Evolutionary conservation across 2,888 invertebrate species (phyloP), one percentile per base, ranked within the genome.

Genomic region (Hypena proboscidalis): DNA sequence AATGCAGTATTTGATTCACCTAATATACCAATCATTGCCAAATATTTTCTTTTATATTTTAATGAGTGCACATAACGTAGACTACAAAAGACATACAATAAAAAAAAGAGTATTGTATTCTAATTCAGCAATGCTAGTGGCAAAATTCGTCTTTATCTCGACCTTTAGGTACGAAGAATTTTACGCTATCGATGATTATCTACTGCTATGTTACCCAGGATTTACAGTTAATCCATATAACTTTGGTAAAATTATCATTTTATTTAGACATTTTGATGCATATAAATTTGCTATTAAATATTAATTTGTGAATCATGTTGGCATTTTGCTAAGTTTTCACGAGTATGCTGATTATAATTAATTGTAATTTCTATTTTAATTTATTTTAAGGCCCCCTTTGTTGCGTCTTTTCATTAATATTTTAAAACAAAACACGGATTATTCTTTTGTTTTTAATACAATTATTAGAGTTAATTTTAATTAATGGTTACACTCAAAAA

Each of bases 121-220:
- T 25, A 37, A 38, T 46, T 7, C 21, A 31, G 17, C 26, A 33
- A 33, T 21, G 32, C 43, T 25, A 29, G 4, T 22, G n/a, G 37
- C 46, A 55, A 43, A 36, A 47, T 50, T 42, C 4, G 59, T 27
- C 55, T 45, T 59, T 57, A 49, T 14, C 11, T 26, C 20, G 40
- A 36, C 46, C 43, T 59, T 20, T 30, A 13, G 9, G 14, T 27
- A 19, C 22, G 3, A 15, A 29, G 15, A 25, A 38, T 20, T 42
- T 11, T 25, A 10, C n/a, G 31, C 9, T 8, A 23, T 23, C 2
- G 46, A 60, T 51, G 10, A 1, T 39, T 51, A 62, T 62, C 47
- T 23, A 9, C 38, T 35, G 30, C 41, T 37, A 4, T 21, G 43
- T 39, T 36, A 44, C 42, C 2, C 37, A 36, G 37, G 42, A 51